A percentile compares a stretch with the other conserved stretches of the same genome.
These are phyloP conservation scores for Ophioninae sp. DNA, from an alignment of 2,888 invertebrate genomes.

Conservation along the genomic window DNA sequence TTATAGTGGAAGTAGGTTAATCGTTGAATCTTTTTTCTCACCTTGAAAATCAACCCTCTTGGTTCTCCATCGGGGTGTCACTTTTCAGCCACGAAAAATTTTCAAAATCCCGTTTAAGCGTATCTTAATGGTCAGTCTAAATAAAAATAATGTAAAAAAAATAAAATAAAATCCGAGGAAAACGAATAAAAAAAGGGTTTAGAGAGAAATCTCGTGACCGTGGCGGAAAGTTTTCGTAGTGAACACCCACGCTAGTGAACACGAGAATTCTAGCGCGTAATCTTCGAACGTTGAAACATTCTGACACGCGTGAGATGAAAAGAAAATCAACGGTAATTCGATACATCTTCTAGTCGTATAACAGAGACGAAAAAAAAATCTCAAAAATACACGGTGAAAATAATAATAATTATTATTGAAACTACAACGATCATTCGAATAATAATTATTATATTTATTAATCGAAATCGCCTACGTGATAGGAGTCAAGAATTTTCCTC, in stretches of 20 bases:
- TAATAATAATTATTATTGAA: slow-evolving; percentile 33
- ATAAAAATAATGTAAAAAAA: background rate
- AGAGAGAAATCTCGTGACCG: slow-evolving; percentile 37
- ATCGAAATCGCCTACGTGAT: slow-evolving; percentile 31
- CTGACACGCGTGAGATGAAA: slow-evolving; percentile 35
- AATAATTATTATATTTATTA: background rate
- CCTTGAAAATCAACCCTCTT: background rate
- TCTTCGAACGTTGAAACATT: slow-evolving; percentile 26
- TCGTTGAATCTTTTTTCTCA: background rate
- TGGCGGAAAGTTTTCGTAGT: slow-evolving; percentile 36
- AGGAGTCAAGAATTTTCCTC: slow-evolving; percentile 15
- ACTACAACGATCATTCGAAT: background rate
- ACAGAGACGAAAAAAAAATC: slow-evolving; percentile 31
- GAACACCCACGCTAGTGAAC: slow-evolving; percentile 40
- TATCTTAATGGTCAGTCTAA: slow-evolving; percentile 35
- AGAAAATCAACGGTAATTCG: slow-evolving; percentile 31
- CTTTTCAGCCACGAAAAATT: slow-evolving; percentile 11
- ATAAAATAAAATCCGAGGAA: slow-evolving; percentile 14
- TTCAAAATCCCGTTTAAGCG: slow-evolving; percentile 16
- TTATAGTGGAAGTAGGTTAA: background rate
- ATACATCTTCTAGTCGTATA: background rate
- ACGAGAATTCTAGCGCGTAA: slow-evolving; percentile 38
- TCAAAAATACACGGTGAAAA: slow-evolving; percentile 39
- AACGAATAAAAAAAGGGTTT: slow-evolving; percentile 38
- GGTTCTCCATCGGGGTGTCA: background rate